phyloP scores from a whole-genome alignment of 2,888 invertebrate genomes.

The Zelleria hepariella region DNA sequence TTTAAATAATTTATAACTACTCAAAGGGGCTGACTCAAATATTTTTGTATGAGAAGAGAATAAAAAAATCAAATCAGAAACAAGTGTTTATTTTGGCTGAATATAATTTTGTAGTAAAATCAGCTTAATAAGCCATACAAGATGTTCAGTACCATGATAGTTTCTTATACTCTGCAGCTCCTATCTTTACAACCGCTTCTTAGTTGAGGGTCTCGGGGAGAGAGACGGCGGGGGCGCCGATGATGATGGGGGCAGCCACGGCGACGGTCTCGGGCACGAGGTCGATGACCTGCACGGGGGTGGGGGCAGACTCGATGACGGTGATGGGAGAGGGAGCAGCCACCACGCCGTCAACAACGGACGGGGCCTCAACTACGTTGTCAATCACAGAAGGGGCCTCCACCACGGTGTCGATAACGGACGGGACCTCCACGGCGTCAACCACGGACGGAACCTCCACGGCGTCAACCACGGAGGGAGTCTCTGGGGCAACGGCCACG shows the following conservation, averaged over 20 bases:
- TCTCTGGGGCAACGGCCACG: background rate
- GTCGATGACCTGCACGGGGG: slow-evolving; percentile 8
- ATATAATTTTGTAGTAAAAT: background rate
- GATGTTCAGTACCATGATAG: background rate
- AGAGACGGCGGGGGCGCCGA: slow-evolving; percentile 23
- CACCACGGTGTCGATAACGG: slow-evolving; percentile 12
- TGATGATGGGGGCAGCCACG: slow-evolving; percentile 12
- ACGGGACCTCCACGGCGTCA: background rate
- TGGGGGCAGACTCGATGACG: slow-evolving; percentile 14
- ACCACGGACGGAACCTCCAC: slow-evolving; percentile 6
- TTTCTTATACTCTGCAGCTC: background rate
- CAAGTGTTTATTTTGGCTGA: background rate
- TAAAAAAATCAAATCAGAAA: background rate
- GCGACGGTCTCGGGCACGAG: background rate
- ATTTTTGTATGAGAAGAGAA: too few species aligned
- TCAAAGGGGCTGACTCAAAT: too few species aligned
- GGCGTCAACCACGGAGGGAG: background rate
- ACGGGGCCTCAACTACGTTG: slow-evolving; percentile 11
- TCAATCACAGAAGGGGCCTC: background rate
- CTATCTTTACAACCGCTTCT: background rate
- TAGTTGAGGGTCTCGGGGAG: slow-evolving; percentile 34
- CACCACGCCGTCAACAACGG: slow-evolving; percentile 10
- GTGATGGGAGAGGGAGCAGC: slow-evolving; percentile 11
- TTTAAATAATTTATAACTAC: too few species aligned
- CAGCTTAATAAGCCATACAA: background rate